Conservation (phyloP, 2,113 vertebrate species). For the Eonycteris spelaea region DNA sequence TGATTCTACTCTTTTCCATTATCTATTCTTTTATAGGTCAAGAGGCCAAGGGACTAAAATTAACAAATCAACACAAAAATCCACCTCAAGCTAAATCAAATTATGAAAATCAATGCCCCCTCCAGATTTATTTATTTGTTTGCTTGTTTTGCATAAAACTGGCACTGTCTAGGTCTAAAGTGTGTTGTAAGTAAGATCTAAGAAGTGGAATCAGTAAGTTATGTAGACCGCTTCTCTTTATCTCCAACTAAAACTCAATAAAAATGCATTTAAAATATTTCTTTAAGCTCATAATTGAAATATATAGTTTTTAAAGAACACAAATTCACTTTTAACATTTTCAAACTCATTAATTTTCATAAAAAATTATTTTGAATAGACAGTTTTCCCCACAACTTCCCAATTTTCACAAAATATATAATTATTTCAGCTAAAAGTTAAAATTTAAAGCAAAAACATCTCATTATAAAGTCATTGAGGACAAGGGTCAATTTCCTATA, state of each 20-base stretch:
- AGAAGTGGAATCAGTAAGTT: background rate
- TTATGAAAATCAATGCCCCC: background rate
- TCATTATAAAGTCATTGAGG: background rate
- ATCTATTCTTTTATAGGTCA: background rate
- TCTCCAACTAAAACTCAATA: background rate
- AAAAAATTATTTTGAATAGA: background rate
- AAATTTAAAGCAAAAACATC: background rate
- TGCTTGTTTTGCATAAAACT: background rate
- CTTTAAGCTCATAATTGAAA: background rate
- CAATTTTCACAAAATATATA: background rate
- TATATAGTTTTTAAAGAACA: background rate
- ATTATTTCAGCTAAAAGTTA: background rate
- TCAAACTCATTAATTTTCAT: background rate
- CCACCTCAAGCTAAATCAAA: background rate
- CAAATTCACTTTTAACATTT: background rate
- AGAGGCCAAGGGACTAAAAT: background rate
- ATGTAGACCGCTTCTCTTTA: background rate
- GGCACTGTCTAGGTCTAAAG: background rate
- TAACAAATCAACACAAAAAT: slow-evolving; percentile 7
- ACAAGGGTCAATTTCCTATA: background rate
- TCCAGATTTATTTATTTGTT: background rate
- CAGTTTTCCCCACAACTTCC: background rate
- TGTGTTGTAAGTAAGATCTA: background rate
- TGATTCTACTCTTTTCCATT: background rate
- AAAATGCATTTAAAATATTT: background rate